phyloP scores from a whole-genome alignment of 2,113 vertebrate genomes.

The Phaethon lepturus region DNA sequence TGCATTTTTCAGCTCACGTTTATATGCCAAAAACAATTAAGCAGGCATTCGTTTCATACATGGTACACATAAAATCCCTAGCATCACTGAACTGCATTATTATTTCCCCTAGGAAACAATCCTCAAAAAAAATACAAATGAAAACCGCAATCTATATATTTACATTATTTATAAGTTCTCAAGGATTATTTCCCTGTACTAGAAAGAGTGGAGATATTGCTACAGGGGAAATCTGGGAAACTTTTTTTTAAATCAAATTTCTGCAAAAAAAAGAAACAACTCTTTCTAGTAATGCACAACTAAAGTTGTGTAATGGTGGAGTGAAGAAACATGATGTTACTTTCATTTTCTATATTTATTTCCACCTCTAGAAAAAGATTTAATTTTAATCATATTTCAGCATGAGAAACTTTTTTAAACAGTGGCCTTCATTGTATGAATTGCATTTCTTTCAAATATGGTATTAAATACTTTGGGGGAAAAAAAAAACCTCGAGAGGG shows the following conservation, averaged over 20 bases:
- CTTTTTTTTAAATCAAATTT: neutral
- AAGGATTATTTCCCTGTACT: neutral
- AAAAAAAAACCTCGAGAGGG: neutral
- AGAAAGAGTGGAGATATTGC: neutral
- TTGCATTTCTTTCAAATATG: fast-evolving
- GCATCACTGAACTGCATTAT: neutral
- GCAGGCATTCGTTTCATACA: neutral
- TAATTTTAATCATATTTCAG: neutral
- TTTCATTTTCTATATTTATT: neutral
- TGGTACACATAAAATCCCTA: neutral
- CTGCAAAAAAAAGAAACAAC: neutral
- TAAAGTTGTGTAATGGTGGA: neutral
- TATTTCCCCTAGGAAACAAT: constrained; percentile 18
- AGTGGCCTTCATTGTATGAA: fast-evolving
- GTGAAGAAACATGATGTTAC: neutral
- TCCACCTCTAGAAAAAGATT: neutral
- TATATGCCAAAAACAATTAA: constrained; percentile 29
- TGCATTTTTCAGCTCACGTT: neutral
- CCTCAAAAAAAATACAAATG: neutral
- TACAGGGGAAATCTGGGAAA: neutral
- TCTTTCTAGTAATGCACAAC: neutral
- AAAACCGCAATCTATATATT: neutral
- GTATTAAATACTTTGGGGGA: fast-evolving
- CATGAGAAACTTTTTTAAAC: neutral
- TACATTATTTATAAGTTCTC: neutral